Evolutionary conservation across 2,797 vertebrate species (phyloP), one percentile per base, ranked within the genome.

Genomic region (Emys orbicularis): DNA sequence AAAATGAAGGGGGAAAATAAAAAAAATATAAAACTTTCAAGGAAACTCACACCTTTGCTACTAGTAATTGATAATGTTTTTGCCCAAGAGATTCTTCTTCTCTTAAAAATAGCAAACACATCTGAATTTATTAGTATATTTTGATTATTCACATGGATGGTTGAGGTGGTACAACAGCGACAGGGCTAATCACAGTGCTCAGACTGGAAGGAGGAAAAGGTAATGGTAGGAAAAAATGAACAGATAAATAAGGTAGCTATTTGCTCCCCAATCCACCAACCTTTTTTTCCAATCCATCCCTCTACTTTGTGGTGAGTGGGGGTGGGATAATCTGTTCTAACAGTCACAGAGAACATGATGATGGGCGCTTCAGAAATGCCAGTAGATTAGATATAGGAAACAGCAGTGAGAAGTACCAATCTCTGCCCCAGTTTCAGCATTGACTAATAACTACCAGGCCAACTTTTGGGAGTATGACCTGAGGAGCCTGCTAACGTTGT

Each of bases 21-120:
- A 65, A 19, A 65, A 41, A 72, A 50, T 16, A 56, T 68, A 89
- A 92, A 88, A 47, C 8, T 2, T 13, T 92, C 29, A 13, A 56
- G 59, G 90, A 74, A 91, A 83, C 1, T 11, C 90, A 23, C 19
- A 41, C 4, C 10, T 81, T 85, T 92, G 23, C 90, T 94, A 89
- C 9, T 81, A 86, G 86, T 49, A 47, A 27, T 83, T 84, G 79
- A 53, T 72, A n/a, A 8, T 59, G 1, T n/a, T 95, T 93, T 96
- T 84, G 4, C 76, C 81, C 65, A 59, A 83, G 92, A 81, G 47
- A 41, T 94, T 92, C 61, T 93, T 94, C 94, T 94, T 76, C 77
- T 94, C 41, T 94, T 89, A 88, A 53, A 86, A 5, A 57, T 93
- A 13, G 18, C 31, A 86, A 88, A 84, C 90, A 72, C 49, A 77